phyloP scores from a whole-genome alignment of 2,888 invertebrate genomes.

The Rapana venosa region DNA sequence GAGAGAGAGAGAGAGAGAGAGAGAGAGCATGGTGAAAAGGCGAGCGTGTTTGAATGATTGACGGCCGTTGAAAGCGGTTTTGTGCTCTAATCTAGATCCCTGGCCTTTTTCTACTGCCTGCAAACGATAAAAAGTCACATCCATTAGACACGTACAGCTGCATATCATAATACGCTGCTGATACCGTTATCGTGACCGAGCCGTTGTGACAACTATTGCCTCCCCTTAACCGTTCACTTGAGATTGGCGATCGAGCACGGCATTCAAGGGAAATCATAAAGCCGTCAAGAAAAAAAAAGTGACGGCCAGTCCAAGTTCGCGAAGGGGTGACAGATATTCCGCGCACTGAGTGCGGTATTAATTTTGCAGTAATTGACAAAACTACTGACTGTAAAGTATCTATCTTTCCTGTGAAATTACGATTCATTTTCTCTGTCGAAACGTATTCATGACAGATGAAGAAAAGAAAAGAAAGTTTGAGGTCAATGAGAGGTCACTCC shows the following conservation, averaged over 20 bases:
- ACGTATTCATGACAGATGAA: neutral
- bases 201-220: slow-evolving; percentile 28
- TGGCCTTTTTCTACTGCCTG: neutral
- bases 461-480: neutral
- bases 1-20: too few relatives aligned
- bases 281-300: neutral
- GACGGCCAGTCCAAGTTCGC: neutral
- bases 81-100: neutral
- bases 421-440: neutral
- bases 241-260: neutral
- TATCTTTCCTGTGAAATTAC: neutral
- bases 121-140: slow-evolving; percentile 8
- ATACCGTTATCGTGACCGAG: neutral
- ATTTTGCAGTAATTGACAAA: neutral
- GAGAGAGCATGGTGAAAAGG: too few relatives aligned
- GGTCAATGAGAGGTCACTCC: neutral
- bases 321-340: neutral
- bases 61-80: too few relatives aligned
- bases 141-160: slow-evolving; percentile 6
- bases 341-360: neutral
- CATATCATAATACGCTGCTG: neutral
- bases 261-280: slow-evolving; percentile 30
- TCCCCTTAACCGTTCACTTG: slow-evolving; percentile 16
- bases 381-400: neutral
- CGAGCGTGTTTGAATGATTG: too few relatives aligned